phyloP scores from a whole-genome alignment of 1,140 invertebrate species.

The Drosophila kepulauana region DNA sequence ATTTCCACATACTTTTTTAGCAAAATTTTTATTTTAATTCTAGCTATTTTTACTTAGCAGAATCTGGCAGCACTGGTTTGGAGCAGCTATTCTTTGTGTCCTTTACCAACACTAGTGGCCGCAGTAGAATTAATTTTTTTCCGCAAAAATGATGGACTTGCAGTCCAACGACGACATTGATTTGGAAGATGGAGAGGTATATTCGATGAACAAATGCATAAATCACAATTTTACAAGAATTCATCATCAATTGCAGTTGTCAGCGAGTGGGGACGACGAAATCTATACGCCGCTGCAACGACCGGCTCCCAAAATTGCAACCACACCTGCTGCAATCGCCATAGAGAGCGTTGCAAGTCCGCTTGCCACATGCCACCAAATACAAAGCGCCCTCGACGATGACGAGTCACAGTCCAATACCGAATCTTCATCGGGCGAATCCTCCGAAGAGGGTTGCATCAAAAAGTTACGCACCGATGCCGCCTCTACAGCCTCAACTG shows the following conservation, averaged over 20 bases:
- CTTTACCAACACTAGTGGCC: slow-evolving; percentile 48
- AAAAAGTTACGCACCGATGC: slow-evolving; percentile 79
- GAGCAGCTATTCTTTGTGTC: slow-evolving; percentile 29
- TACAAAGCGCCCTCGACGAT: slow-evolving; percentile 67
- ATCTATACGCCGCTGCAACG: slow-evolving; percentile 85
- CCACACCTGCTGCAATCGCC: slow-evolving; percentile 30
- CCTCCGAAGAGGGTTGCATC: slow-evolving; percentile 75
- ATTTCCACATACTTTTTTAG: no score
- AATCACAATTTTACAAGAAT: background rate
- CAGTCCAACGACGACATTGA: slow-evolving; percentile 73
- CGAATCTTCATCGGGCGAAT: slow-evolving; percentile 66
- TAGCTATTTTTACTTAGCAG: no score
- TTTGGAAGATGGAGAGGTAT: slow-evolving; percentile 85
- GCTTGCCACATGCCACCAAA: slow-evolving; percentile 65
- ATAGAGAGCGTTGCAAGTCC: slow-evolving; percentile 51
- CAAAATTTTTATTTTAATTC: no score
- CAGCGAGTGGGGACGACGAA: slow-evolving; percentile 70
- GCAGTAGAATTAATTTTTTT: slow-evolving; percentile 59
- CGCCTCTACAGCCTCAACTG: background rate
- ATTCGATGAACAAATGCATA: slow-evolving; percentile 3
- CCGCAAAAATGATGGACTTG: slow-evolving; percentile 73
- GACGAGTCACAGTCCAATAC: slow-evolving; percentile 68
- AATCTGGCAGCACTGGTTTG: no score
- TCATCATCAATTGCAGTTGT: slow-evolving; percentile 53
- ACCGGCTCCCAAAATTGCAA: slow-evolving; percentile 62